Percentiles rank a stretch among this genome's conserved stretches.
Conservation (phyloP, 1,140 invertebrate genomes). For the Lasioglossum albipes region DNA sequence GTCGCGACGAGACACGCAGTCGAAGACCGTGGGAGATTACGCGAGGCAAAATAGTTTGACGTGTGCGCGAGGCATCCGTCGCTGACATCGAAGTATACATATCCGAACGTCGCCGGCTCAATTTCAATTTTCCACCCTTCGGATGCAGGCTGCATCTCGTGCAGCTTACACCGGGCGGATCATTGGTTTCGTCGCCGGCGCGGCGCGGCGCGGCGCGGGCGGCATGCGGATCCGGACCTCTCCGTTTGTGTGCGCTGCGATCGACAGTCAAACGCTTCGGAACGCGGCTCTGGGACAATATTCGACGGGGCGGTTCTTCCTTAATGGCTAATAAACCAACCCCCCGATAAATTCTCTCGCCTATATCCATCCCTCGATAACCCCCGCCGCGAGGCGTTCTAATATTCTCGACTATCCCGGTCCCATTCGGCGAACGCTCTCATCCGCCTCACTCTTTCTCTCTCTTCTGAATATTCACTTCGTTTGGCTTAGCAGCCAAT, state of each 20-base stretch:
- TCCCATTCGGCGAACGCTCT: background rate
- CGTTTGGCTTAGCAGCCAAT: constrained; percentile 49
- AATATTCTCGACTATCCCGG: constrained; percentile 37
- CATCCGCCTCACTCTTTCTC: background rate
- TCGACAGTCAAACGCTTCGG: constrained; percentile 48
- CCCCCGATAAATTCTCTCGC: constrained; percentile 52
- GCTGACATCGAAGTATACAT: constrained; percentile 20
- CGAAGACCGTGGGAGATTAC: constrained; percentile 13
- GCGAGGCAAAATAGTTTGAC: constrained; percentile 19
- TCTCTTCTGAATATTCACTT: constrained; percentile 42
- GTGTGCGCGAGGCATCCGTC: background rate
- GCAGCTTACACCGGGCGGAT: constrained; percentile 45
- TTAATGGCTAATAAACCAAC: constrained; percentile 60
- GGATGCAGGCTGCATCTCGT: constrained; percentile 55
- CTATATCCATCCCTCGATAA: constrained; percentile 3
- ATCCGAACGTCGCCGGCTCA: constrained; percentile 44
- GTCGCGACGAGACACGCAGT: too few species aligned
- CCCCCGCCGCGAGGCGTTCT: constrained; percentile 25
- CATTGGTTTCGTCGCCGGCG: background rate
- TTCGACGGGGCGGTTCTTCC: constrained; percentile 45
- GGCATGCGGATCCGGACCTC: too few species aligned
- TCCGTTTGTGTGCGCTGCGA: constrained; percentile 11
- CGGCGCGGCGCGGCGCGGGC: too few species aligned
- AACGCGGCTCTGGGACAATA: constrained; percentile 50
- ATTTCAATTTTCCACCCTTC: constrained; percentile 66